Base-by-base conservation (phyloP, 2,888 invertebrate species). In the Malthinus flaveolus region DNA sequence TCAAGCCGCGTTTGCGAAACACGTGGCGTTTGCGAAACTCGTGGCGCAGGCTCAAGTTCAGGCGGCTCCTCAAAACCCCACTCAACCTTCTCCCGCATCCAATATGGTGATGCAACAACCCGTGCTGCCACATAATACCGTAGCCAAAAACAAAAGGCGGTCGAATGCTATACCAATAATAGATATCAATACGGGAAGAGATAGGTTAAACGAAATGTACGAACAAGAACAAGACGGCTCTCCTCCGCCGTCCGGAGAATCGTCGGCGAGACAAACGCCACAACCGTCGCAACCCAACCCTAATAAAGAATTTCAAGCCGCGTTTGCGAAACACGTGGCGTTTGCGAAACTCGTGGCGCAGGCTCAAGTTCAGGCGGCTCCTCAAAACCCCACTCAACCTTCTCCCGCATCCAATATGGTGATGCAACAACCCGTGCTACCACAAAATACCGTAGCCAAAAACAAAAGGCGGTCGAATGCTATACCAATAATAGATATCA, bases 261-360 rank as follows among this genome's bases (percentile, higher is more conserved):
- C 81, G 11, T 81, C 79, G 50, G 80, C 80, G 57, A 74, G 81
- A 33, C 81, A 81, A 67, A 81, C 81, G 47, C 81, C 82, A 31
- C 81, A 82, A 70, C 79, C 80, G 8, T 53, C 67, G 0, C 60
- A 68, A n/a, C 67, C 58, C 44, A 65, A 66, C 63, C 57, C 64
- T 49, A 69, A 66, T 51, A 75, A 76, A 65, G 75, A 77, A 63
- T 71, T 78, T 51, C 76, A 74, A 61, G 77, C 75, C 3, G 66
- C 73, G 5, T 78, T 78, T 59, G 75, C 76, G n/a, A 76, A 76
- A 63, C 73, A 73, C 48, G 75, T 77, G 8, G 67, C 73, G 68
- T 71, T 7, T 66, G 71, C n/a, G 67, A 69, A 7, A 52, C 65
- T 56, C 56, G 71, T 6, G 54, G 67, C 48, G 59, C 71, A 23